These are phyloP conservation scores for Eupelmus urozonus DNA, from an alignment of 2,888 invertebrate species.

Conservation along the genomic window DNA sequence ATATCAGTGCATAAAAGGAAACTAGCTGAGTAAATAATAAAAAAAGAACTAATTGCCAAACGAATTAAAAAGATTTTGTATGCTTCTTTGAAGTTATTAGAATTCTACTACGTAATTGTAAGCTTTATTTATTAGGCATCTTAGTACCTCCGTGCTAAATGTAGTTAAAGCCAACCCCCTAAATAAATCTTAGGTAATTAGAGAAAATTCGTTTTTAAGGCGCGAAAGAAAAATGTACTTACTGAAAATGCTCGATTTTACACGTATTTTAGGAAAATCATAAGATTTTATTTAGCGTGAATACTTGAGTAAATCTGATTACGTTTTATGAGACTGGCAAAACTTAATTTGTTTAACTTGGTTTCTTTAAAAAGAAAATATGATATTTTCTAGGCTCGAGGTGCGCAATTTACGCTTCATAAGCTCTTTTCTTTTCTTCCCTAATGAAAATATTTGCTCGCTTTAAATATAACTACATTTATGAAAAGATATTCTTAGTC, in stretches of 20 bases:
- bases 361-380: neutral
- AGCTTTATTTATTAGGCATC: slow-evolving; percentile 42
- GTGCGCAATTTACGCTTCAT: too few relatives aligned
- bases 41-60: slow-evolving; percentile 7
- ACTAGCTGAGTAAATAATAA: neutral
- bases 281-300: neutral
- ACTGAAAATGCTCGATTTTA: neutral
- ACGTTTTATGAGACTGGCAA: neutral
- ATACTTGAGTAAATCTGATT: slow-evolving; percentile 10
- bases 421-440: neutral
- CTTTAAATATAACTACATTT: neutral
- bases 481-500: neutral
- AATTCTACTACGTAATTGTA: slow-evolving; percentile 1
- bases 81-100: neutral
- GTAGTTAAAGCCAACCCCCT: neutral
- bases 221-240: neutral
- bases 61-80: slow-evolving; percentile 28
- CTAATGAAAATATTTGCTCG: neutral
- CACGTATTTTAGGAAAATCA: neutral
- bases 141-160: neutral
- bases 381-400: neutral
- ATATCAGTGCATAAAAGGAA: too few relatives aligned
- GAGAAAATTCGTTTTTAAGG: slow-evolving; percentile 16
- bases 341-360: neutral
- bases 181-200: slow-evolving; percentile 41